Percentiles rank a stretch among this genome's conserved stretches.
These are phyloP conservation scores for Drosophila kambysellisi DNA, from an alignment of 2,888 invertebrate species.

Conservation along the genomic window DNA sequence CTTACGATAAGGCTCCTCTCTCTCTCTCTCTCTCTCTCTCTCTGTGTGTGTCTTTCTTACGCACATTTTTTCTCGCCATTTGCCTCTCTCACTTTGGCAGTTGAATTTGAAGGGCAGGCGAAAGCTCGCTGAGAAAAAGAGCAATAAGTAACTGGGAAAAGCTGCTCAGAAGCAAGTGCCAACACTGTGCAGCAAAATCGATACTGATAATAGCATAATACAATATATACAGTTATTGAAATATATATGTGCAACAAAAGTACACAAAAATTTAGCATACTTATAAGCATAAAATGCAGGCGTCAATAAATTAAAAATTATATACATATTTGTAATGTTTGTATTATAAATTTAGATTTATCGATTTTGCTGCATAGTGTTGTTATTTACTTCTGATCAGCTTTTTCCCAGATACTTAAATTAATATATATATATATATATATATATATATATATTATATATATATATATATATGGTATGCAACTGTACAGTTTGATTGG, in stretches of 20 bases:
- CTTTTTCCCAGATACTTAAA: neutral
- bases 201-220: neutral
- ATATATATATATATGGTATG: neutral
- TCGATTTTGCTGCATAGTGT: constrained; percentile 12
- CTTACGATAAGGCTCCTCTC: neutral
- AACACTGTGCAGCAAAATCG: constrained; percentile 15
- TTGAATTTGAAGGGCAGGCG: constrained; percentile 25
- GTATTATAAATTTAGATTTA: neutral
- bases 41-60: neutral
- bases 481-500: neutral
- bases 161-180: constrained; percentile 10
- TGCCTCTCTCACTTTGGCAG: constrained; percentile 12
- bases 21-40: neutral
- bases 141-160: constrained; percentile 18
- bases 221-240: neutral
- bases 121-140: constrained; percentile 15
- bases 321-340: neutral
- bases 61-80: constrained; percentile 2
- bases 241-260: neutral
- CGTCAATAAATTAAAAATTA: neutral
- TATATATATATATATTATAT: neutral
- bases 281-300: constrained; percentile 4
- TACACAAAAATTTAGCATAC: constrained; percentile 7
- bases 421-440: neutral
- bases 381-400: constrained; percentile 3